A percentile compares a stretch with the other conserved stretches of the same genome.
These are phyloP conservation scores for Cheilosia vulpina DNA, from an alignment of 2,888 invertebrate species.

Conservation along the genomic window DNA sequence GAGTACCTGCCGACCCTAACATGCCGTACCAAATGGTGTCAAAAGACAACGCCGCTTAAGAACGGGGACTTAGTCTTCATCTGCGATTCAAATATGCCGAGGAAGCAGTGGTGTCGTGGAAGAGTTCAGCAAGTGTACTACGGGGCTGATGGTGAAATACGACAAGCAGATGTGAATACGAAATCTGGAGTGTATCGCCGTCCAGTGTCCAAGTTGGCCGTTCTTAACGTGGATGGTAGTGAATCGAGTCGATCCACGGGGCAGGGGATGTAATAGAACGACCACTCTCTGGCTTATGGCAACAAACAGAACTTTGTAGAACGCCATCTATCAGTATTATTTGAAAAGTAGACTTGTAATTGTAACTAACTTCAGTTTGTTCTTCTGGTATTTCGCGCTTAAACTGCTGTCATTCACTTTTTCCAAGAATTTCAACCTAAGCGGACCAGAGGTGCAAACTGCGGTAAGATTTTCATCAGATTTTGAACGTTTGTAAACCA, in stretches of 20 bases:
- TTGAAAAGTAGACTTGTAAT: no score
- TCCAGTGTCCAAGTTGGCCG: slow-evolving; percentile 76
- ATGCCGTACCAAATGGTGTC: slow-evolving; percentile 63
- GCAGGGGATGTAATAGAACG: slow-evolving; percentile 2
- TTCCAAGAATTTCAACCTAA: no score
- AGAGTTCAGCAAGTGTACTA: slow-evolving; percentile 66
- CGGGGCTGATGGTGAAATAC: slow-evolving; percentile 75
- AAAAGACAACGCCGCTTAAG: slow-evolving; percentile 35
- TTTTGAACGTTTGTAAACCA: no score
- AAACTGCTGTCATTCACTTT: no score
- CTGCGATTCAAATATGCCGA: slow-evolving; percentile 73
- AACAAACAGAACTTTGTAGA: no score
- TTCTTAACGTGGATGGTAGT: slow-evolving; percentile 82
- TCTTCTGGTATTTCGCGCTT: no score
- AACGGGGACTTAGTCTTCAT: slow-evolving; percentile 56
- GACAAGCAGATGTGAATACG: slow-evolving; percentile 76
- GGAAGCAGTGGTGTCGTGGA: slow-evolving; percentile 74
- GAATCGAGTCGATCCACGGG: slow-evolving; percentile 59
- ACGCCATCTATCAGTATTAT: no score
- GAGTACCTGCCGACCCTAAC: slow-evolving; percentile 68
- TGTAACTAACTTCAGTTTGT: no score
- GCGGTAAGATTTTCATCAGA: no score
- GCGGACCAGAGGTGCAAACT: no score
- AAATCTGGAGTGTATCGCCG: slow-evolving; percentile 71
- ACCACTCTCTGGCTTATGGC: no score